Evolutionary conservation across 1,140 invertebrate species (phyloP).

Genomic region (Idris sp.): DNA sequence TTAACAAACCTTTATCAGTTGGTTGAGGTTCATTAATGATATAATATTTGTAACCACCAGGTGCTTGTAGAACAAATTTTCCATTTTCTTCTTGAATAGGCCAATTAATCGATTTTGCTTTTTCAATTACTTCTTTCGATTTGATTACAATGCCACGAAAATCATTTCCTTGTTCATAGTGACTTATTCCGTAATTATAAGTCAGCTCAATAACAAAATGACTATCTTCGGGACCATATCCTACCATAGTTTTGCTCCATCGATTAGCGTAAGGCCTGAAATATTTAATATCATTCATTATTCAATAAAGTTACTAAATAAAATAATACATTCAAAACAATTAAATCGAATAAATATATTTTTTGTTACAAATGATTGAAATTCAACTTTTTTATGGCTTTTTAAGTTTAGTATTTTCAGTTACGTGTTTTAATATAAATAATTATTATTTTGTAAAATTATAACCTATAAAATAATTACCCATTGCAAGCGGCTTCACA

Average conservation of each 20-base stretch:
- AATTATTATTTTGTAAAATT: no score
- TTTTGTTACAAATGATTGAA: no score
- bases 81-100: slow-evolving; percentile 82
- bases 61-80: slow-evolving; percentile 83
- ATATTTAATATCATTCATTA: neutral
- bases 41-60: slow-evolving; percentile 94
- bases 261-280: slow-evolving; percentile 94
- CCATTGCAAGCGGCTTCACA: slow-evolving; percentile 98
- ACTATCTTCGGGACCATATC: slow-evolving; percentile 95
- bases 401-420: no score
- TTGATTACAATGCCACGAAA: slow-evolving; percentile 92
- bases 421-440: no score
- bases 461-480: slow-evolving; percentile 80
- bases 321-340: no score
- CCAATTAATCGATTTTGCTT: slow-evolving; percentile 84
- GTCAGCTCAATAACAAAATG: slow-evolving; percentile 98
- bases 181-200: slow-evolving; percentile 96
- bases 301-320: neutral
- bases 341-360: no score
- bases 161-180: slow-evolving; percentile 93
- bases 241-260: slow-evolving; percentile 99
- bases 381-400: no score
- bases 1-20: slow-evolving; percentile 79
- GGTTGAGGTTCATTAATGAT: slow-evolving; percentile 86
- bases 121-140: slow-evolving; percentile 86